Evolutionary conservation across 2,797 vertebrate species (phyloP).

Genomic region (Avahi laniger): DNA sequence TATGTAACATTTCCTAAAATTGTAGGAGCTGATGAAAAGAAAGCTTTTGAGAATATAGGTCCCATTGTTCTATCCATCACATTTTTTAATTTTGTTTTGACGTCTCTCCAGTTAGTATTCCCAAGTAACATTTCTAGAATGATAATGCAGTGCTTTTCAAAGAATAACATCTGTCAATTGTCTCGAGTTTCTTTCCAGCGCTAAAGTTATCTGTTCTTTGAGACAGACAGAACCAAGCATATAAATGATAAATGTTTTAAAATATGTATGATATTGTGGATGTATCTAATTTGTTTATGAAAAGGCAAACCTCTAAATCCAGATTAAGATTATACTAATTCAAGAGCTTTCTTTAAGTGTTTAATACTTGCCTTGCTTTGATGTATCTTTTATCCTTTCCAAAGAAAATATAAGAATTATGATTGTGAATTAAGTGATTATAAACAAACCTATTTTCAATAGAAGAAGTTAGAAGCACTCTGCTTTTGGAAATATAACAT

Average conservation of each 20-base stretch:
- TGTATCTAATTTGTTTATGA: conserved; percentile 14
- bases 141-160: neutral
- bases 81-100: conserved; percentile 44
- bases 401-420: conserved; percentile 14
- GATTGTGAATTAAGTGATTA: neutral
- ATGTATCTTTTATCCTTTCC: neutral
- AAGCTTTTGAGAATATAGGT: neutral
- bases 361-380: conserved; percentile 7
- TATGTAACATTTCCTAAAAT: conserved; percentile 18
- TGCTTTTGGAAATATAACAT: conserved; percentile 6
- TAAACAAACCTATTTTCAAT: conserved; percentile 2
- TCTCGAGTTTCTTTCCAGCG: neutral
- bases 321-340: conserved; percentile 8
- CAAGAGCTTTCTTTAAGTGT: conserved; percentile 30
- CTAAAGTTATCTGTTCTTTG: conserved; percentile 29
- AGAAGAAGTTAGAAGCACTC: conserved; percentile 7
- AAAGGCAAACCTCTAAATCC: neutral
- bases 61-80: neutral
- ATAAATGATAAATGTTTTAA: conserved; percentile 33
- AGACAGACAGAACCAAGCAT: conserved; percentile 22
- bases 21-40: neutral
- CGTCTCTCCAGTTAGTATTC: conserved; percentile 28
- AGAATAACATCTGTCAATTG: conserved; percentile 19
- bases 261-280: neutral
- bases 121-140: conserved; percentile 11